Evolutionary conservation across 2,797 vertebrate genomes (phyloP), one percentile per base, ranked within the genome.

Genomic region (Gadopsis marmoratus): DNA sequence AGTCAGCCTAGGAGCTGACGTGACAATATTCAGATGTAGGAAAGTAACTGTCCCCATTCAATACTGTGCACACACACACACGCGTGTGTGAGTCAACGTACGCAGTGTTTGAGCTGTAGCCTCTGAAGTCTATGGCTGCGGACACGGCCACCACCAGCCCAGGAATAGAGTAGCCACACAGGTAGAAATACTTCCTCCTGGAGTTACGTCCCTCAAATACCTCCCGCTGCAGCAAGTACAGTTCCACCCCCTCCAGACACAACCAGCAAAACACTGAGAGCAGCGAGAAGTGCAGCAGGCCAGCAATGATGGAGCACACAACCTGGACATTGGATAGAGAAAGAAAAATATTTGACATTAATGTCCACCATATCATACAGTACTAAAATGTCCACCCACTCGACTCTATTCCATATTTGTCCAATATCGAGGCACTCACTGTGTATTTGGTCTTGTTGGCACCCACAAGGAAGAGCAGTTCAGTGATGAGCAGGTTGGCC

Each of bases 201-300:
- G 96, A 97, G 67, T 96, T 96, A 17, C 96, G 97, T n/a, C 97
- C 96, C 76, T 98, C 97, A 3, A 98, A 97, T 33, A 97, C 97
- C 84, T 98, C 97, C 60, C 97, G 94, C 92, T 98, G 94, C 89
- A 98, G 94, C 81, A 98, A 92, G 85, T 97, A 98, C 64, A 98
- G 96, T 54, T 98, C 97, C 66, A 98, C 95, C 0, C 95, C 97
- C 86, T 98, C 97, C 87, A 98, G 95, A 79, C 96, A 98, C 78
- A 98, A 93, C 97, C 97, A 98, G 83, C 96, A 97, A 92, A 98
- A 98, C n/a, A 97, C 96, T 0, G 97, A 96, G 75, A 98, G 95
- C 93, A 97, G 95, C 31, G 97, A 97, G 91, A 97, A 98, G 92
- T 98, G 97, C 86, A 98, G 94, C 78, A 98, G 89, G 63, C 96